A percentile compares a stretch with the other conserved stretches of the same genome.
Evolutionary conservation across 2,888 invertebrate species (phyloP).

Genomic region (Amiota communis): DNA sequence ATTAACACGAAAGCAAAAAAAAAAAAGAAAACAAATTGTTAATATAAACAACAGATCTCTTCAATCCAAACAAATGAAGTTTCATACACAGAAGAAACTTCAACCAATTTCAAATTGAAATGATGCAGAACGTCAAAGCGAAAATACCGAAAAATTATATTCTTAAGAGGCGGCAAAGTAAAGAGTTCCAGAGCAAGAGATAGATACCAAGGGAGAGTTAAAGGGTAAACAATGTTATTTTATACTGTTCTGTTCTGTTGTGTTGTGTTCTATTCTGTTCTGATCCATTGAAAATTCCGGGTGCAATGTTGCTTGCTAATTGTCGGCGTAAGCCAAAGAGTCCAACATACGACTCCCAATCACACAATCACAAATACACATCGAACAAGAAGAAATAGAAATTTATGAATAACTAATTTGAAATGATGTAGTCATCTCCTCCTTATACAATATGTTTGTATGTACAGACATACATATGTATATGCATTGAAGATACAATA

Average conservation of each 20-base stretch:
- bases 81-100: slow-evolving; percentile 30
- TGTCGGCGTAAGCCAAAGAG: slow-evolving; percentile 50
- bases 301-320: slow-evolving; percentile 58
- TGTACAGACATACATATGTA: background rate
- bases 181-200: background rate
- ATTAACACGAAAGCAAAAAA: background rate
- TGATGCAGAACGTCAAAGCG: slow-evolving; percentile 64
- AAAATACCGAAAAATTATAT: slow-evolving; percentile 40
- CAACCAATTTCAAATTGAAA: slow-evolving; percentile 62
- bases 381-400: background rate
- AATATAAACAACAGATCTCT: slow-evolving; percentile 42
- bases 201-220: background rate
- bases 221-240: no score
- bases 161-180: background rate
- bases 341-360: slow-evolving; percentile 17
- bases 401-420: slow-evolving; percentile 24
- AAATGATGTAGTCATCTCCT: background rate
- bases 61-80: slow-evolving; percentile 41
- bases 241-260: no score
- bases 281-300: slow-evolving; percentile 16
- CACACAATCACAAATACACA: slow-evolving; percentile 11
- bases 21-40: slow-evolving; percentile 15
- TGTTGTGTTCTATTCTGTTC: background rate
- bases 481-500: background rate
- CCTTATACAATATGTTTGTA: background rate